Conservation (phyloP, 2,113 vertebrate species). For the Apteryx owenii region DNA sequence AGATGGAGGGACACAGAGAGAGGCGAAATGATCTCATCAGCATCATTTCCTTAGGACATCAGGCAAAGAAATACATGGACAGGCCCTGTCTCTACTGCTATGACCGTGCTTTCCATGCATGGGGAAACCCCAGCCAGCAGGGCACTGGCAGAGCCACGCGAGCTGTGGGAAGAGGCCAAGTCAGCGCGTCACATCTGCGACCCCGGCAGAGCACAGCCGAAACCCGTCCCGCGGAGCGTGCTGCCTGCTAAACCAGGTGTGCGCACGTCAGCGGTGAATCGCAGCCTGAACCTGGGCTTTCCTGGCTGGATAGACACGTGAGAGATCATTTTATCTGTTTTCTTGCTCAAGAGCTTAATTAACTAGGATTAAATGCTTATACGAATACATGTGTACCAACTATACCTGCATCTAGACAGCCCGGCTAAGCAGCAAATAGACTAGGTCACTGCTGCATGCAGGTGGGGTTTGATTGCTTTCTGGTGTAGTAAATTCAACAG, state of each 20-base stretch:
- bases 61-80: background rate
- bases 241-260: background rate
- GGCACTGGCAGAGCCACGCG: fast-evolving
- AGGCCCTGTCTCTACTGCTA: background rate
- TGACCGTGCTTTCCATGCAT: background rate
- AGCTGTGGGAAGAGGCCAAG: fast-evolving
- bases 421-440: background rate
- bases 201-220: fast-evolving
- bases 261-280: background rate
- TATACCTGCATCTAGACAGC: background rate
- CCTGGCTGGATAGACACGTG: background rate
- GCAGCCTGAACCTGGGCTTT: background rate
- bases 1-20: background rate
- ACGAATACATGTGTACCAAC: fast-evolving
- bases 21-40: background rate
- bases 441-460: fast-evolving
- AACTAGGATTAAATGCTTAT: background rate
- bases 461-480: background rate
- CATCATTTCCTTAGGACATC: background rate
- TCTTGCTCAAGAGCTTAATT: constrained; percentile 11
- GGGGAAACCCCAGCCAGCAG: background rate
- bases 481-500: background rate
- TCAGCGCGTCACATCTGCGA: fast-evolving
- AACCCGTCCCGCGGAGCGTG: too few species aligned
- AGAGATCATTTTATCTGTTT: background rate